A percentile compares a stretch with the other conserved stretches of the same genome.
phyloP scores from a whole-genome alignment of 2,888 invertebrate species.

The Reticulitermes lucifugus region DNA sequence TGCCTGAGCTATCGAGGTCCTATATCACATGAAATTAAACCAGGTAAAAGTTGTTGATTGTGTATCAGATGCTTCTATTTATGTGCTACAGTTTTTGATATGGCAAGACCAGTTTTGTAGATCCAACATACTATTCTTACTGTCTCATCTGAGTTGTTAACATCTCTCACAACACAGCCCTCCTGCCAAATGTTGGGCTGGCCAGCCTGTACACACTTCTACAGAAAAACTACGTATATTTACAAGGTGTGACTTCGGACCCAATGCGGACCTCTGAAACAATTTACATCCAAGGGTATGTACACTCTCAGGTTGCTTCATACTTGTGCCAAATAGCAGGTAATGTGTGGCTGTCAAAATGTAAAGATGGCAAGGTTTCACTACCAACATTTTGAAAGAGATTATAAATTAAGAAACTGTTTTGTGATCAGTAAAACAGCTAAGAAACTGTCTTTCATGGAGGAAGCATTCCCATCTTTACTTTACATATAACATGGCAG shows the following conservation, averaged over 20 bases:
- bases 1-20: slow-evolving; percentile 24
- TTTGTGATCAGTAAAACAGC: not conserved
- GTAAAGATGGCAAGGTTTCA: slow-evolving; percentile 27
- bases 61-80: not conserved
- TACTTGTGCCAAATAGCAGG: not conserved
- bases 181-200: not conserved
- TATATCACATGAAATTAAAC: slow-evolving; percentile 21
- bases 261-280: slow-evolving; percentile 45
- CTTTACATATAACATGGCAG: slow-evolving; percentile 11
- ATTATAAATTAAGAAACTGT: not conserved
- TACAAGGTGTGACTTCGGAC: slow-evolving; percentile 41
- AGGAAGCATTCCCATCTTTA: slow-evolving; percentile 27
- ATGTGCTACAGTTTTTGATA: not conserved
- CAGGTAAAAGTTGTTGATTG: not conserved
- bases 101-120: slow-evolving; percentile 24
- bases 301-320: slow-evolving; percentile 45
- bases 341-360: not conserved
- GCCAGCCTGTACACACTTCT: slow-evolving; percentile 38
- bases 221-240: slow-evolving; percentile 48
- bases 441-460: not conserved
- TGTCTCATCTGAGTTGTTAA: not conserved
- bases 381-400: not conserved
- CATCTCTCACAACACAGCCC: not conserved
- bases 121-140: not conserved
- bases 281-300: slow-evolving; percentile 52